Evolutionary conservation across 2,113 vertebrate species (phyloP).

Genomic region (Crotalus viridis): DNA sequence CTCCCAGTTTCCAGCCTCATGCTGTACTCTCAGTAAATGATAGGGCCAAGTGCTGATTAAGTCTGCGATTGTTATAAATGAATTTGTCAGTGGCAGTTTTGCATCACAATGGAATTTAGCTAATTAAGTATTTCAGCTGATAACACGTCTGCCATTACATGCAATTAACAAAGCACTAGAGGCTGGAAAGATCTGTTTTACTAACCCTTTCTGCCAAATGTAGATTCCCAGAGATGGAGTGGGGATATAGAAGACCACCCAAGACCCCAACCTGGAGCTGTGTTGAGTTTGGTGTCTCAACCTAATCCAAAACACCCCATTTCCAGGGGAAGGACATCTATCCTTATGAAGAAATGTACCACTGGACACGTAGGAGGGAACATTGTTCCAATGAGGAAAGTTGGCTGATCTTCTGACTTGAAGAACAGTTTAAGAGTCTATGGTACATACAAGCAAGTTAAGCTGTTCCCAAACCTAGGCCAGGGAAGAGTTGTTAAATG

Average conservation of each 20-base stretch:
- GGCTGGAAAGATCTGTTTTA: conserved; percentile 18
- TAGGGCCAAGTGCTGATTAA: conserved; percentile 65
- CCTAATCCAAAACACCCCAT: neutral
- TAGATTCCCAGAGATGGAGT: neutral
- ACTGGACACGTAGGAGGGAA: neutral
- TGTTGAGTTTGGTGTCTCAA: neutral
- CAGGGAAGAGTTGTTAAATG: neutral
- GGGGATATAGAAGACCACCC: neutral
- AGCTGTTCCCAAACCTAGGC: neutral
- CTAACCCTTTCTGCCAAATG: neutral
- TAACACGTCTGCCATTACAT: conserved; percentile 57
- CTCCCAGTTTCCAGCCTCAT: conserved; percentile 21
- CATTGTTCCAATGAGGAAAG: no score
- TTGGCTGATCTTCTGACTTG: neutral
- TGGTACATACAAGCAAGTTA: neutral
- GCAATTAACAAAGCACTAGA: conserved; percentile 57
- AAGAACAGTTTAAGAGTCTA: neutral
- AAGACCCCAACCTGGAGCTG: neutral
- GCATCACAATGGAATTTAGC: conserved; percentile 65
- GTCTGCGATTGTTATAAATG: conserved; percentile 47
- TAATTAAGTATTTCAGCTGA: conserved; percentile 68
- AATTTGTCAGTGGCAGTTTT: conserved; percentile 55
- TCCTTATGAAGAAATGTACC: neutral
- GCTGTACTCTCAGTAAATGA: neutral
- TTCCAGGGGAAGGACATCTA: no score